Percentiles rank a stretch among this genome's conserved stretches.
Evolutionary conservation across 2,888 invertebrate species (phyloP).

Genomic region (Atethmia centrago): DNA sequence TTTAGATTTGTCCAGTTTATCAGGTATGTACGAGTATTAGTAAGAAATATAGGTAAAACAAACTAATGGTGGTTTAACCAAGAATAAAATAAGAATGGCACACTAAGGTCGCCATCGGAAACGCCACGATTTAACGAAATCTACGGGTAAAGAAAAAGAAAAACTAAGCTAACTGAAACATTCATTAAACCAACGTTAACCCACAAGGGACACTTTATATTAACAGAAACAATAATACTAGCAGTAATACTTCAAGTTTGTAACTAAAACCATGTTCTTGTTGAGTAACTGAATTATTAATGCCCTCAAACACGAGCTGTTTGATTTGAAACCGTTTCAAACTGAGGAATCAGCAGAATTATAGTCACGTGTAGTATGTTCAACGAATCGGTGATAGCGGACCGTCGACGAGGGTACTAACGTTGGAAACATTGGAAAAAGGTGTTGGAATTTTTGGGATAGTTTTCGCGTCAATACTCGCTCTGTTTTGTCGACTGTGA

Average conservation of each 20-base stretch:
- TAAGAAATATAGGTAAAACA: no score
- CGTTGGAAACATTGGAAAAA: conserved; percentile 47
- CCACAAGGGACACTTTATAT: conserved; percentile 13
- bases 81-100: no score
- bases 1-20: no score
- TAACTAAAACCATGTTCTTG: conserved; percentile 38
- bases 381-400: conserved; percentile 60
- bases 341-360: conserved; percentile 41
- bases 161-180: background rate
- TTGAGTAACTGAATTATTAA: conserved; percentile 58
- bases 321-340: conserved; percentile 57
- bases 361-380: conserved; percentile 55
- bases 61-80: no score
- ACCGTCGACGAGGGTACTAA: conserved; percentile 29
- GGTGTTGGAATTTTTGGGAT: conserved; percentile 43
- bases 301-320: conserved; percentile 47
- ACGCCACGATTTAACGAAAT: background rate
- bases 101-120: no score
- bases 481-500: conserved; percentile 39
- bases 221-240: conserved; percentile 20
- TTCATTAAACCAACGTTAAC: conserved; percentile 2
- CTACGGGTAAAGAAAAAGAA: background rate
- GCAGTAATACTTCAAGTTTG: conserved; percentile 3
- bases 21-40: no score
- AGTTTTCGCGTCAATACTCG: conserved; percentile 39